phyloP scores from a whole-genome alignment of 2,888 invertebrate genomes.

The Mechanitis messenoides region DNA sequence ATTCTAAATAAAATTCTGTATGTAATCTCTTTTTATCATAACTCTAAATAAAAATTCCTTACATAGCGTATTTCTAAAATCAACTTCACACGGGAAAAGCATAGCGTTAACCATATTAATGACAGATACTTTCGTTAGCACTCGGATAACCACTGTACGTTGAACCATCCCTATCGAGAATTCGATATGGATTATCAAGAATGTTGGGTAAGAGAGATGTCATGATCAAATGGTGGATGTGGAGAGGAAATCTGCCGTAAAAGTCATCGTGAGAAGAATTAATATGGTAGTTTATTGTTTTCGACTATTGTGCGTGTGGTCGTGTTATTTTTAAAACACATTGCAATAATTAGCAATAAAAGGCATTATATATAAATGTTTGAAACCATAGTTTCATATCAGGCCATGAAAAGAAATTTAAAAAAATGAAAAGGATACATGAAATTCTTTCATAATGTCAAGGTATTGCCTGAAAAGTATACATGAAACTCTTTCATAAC shows the following conservation, averaged over 20 bases:
- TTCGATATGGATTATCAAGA: conserved; percentile 3
- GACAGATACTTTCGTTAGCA: conserved; percentile 52
- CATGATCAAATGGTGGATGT: conserved; percentile 32
- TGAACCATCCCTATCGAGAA: conserved; percentile 21
- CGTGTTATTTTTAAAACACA: not conserved
- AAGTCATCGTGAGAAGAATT: conserved; percentile 37
- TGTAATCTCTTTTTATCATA: conserved; percentile 29
- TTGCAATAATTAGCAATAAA: too few species aligned
- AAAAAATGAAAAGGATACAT: too few species aligned
- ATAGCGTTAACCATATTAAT: conserved; percentile 65
- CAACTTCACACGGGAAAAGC: conserved; percentile 64
- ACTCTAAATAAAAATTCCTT: conserved; percentile 30
- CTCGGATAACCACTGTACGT: conserved; percentile 31
- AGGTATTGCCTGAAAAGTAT: too few species aligned
- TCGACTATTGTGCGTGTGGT: conserved; percentile 18
- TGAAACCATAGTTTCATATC: too few species aligned
- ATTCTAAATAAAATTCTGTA: not conserved
- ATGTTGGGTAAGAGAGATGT: conserved; percentile 9
- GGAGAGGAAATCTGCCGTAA: conserved; percentile 36
- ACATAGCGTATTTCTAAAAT: conserved; percentile 24
- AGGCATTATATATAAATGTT: too few species aligned
- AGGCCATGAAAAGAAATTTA: too few species aligned
- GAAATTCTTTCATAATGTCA: too few species aligned
- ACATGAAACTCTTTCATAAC: too few species aligned
- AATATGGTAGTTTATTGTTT: conserved; percentile 23